A percentile compares a stretch with the other conserved stretches of the same genome.
Conservation (phyloP, 2,888 invertebrate genomes). For the Noctua fimbriata region DNA sequence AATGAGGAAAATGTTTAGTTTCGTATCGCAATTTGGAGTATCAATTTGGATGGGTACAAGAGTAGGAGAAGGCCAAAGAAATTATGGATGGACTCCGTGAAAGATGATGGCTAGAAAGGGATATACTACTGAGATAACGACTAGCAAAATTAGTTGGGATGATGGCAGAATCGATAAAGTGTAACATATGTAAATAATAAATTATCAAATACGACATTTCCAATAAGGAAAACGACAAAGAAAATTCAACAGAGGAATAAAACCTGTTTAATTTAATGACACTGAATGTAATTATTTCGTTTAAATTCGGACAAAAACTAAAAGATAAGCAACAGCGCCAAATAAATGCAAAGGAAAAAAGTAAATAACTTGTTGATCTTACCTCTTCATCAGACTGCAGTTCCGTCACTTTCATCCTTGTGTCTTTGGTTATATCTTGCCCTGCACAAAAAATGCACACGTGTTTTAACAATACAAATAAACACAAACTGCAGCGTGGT, state of each 20-base stretch:
- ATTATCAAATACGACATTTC: not conserved
- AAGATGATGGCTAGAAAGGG: not conserved
- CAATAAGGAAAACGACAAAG: slow-evolving; percentile 34
- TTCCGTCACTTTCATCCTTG: slow-evolving; percentile 88
- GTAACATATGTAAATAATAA: not conserved
- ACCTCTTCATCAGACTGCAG: slow-evolving; percentile 88
- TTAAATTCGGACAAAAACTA: not conserved
- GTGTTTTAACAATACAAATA: slow-evolving; percentile 75
- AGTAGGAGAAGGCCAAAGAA: not conserved
- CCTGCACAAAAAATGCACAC: slow-evolving; percentile 82
- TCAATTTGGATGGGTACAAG: not conserved
- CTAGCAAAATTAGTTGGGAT: not conserved
- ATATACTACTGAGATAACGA: not conserved
- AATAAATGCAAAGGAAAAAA: slow-evolving; percentile 7
- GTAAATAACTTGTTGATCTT: slow-evolving; percentile 48
- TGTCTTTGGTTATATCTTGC: slow-evolving; percentile 89
- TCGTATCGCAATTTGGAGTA: not conserved
- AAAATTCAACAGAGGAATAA: slow-evolving; percentile 4
- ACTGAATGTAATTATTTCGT: not conserved
- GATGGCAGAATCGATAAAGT: not conserved
- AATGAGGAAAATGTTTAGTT: not conserved
- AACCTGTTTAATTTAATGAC: not conserved
- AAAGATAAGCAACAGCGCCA: not conserved
- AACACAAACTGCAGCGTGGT: slow-evolving; percentile 71
- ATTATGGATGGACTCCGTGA: not conserved